Base-by-base conservation (phyloP, 1,140 invertebrate genomes). In the Luehdorfia chinensis region DNA sequence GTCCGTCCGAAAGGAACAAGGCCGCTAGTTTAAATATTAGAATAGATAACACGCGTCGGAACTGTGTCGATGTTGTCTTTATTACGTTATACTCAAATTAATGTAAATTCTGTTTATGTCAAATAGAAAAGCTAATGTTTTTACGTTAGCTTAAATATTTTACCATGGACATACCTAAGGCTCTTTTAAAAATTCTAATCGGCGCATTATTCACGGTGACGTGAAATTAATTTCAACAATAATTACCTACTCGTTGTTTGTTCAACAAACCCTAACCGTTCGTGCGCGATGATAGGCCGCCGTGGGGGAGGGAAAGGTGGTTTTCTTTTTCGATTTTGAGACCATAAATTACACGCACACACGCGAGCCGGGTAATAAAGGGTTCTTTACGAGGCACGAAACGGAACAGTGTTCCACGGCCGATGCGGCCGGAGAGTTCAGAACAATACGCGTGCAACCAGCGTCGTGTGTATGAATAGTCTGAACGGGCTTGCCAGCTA, bases 21-120 rank as follows among this genome's bases (percentile, higher is more conserved):
- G 55, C 49, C 31, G 53, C 52, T 55, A 53, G 54, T 65, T 49
- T 59, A 60, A 60, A 72, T 72, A 69, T 73, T 69, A 66, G 66
- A 63, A 64, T 59, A 67, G 47, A 59, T 59, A 50, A 57, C 48
- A 37, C 44, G 46, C 52, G 43, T 50, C 49, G 53, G 46, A 53
- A 59, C 52, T 36, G 39, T 52, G 50, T 46, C 33, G 43, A 45
- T 21, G n/a, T n/a, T n/a, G n/a, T n/a, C n/a, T n/a, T n/a, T n/a
- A n/a, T n/a, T n/a, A n/a, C n/a, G n/a, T n/a, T n/a, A n/a, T n/a
- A n/a, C n/a, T n/a, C n/a, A n/a, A n/a, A n/a, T n/a, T n/a, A n/a
- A n/a, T n/a, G n/a, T n/a, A n/a, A n/a, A n/a, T n/a, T n/a, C n/a
- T n/a, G n/a, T n/a, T n/a, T n/a, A n/a, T n/a, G n/a, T n/a, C n/a